These are phyloP conservation scores for Hippolais icterina DNA, from an alignment of 2,113 vertebrate genomes.

Conservation along the genomic window DNA sequence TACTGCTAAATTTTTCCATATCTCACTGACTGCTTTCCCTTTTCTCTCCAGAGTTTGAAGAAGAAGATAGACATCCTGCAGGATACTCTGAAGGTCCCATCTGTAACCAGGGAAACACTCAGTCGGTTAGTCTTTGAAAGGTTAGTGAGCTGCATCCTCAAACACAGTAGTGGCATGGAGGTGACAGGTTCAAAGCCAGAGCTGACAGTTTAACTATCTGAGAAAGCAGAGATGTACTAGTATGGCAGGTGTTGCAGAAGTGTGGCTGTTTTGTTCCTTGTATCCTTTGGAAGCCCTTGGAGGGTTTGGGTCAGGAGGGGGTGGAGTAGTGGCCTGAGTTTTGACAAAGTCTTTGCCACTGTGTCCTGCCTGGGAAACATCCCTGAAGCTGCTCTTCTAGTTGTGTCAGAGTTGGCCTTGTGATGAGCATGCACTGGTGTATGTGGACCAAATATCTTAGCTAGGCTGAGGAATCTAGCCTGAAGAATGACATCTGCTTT, in stretches of 20 bases:
- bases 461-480: background rate
- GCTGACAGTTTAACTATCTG: background rate
- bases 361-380: background rate
- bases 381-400: background rate
- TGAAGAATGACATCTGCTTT: background rate
- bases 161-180: background rate
- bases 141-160: conserved; percentile 65
- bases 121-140: conserved; percentile 92
- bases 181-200: background rate
- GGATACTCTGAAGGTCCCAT: conserved; percentile 89
- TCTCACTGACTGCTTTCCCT: background rate
- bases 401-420: background rate
- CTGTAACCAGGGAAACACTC: conserved; percentile 85
- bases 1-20: background rate
- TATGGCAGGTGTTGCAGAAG: background rate
- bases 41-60: conserved; percentile 83
- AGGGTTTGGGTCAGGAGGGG: background rate
- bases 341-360: background rate
- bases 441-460: background rate
- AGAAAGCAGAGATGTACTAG: background rate
- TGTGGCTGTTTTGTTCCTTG: background rate
- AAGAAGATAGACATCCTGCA: conserved; percentile 93
- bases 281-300: background rate
- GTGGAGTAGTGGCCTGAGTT: background rate
- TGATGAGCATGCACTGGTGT: background rate